phyloP scores from a whole-genome alignment of 2,888 invertebrate species.

The Nephrocerus scutellatus region DNA sequence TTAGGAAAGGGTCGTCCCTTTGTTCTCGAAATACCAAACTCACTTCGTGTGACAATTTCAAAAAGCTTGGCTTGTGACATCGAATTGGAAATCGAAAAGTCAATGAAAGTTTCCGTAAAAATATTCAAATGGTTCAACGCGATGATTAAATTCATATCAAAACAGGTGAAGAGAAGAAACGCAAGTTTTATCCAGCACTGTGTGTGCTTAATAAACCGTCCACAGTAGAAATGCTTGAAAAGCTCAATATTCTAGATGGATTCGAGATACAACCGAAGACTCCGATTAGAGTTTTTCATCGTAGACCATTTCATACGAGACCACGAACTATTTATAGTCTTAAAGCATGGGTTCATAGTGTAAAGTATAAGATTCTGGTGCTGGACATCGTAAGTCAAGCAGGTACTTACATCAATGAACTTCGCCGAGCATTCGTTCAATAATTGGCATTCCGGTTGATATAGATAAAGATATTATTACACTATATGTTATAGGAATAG shows the following conservation, averaged over 20 bases:
- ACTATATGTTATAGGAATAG: constrained; percentile 76
- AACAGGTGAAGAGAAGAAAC: constrained; percentile 80
- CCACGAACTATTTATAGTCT: constrained; percentile 60
- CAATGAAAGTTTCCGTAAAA: constrained; percentile 53
- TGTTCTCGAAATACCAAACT: constrained; percentile 74
- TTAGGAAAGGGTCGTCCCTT: constrained; percentile 90
- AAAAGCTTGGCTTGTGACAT: constrained; percentile 51
- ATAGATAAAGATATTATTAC: constrained; percentile 95
- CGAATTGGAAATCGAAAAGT: constrained; percentile 52
- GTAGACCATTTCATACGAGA: constrained; percentile 67
- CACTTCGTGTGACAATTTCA: constrained; percentile 52
- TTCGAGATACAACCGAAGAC: constrained; percentile 73
- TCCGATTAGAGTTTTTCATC: constrained; percentile 83
- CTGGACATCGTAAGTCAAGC: constrained; percentile 74
- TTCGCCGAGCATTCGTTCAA: constrained; percentile 62
- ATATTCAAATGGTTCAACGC: constrained; percentile 62
- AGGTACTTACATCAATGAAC: constrained; percentile 97
- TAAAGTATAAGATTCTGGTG: constrained; percentile 50
- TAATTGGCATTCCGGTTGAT: constrained; percentile 67
- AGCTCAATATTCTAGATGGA: constrained; percentile 43
- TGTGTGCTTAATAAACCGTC: constrained; percentile 53
- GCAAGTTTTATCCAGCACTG: constrained; percentile 78
- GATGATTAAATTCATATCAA: constrained; percentile 65
- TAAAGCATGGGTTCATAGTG: constrained; percentile 52
- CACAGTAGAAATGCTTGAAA: constrained; percentile 51